Conservation (phyloP, 1,140 invertebrate genomes). For the Nylanderia fulva region DNA sequence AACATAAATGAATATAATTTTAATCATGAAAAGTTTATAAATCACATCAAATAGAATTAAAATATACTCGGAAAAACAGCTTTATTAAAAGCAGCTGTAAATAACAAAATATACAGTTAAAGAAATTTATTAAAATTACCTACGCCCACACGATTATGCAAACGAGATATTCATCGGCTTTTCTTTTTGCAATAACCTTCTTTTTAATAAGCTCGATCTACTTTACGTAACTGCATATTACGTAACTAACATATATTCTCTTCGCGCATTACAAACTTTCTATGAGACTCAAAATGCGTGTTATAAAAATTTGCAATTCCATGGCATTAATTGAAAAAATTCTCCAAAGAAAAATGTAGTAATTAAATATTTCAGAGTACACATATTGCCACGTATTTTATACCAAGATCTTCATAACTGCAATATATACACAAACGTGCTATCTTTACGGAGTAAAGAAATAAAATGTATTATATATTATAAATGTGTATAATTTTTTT, state of each 20-base stretch:
- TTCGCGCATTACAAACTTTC: slow-evolving; percentile 16
- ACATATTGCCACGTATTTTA: not conserved
- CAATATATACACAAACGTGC: not conserved
- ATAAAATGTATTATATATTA: not conserved
- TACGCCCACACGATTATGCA: not conserved
- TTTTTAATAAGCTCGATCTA: slow-evolving; percentile 32
- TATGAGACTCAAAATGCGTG: not conserved
- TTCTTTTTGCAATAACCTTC: not conserved
- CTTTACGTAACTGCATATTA: not conserved
- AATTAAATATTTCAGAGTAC: slow-evolving; percentile 53
- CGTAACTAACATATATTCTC: not conserved
- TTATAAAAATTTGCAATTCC: slow-evolving; percentile 34
- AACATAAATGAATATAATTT: slow-evolving; percentile 2
- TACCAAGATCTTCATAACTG: slow-evolving; percentile 14
- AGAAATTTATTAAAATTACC: slow-evolving; percentile 28
- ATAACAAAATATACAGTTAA: not conserved
- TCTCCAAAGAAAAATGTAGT: slow-evolving; percentile 3
- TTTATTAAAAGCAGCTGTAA: not conserved
- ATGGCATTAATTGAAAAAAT: slow-evolving; percentile 31
- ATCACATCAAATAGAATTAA: not conserved
- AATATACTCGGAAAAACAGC: not conserved
- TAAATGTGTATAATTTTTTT: no score
- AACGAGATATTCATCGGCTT: slow-evolving; percentile 30
- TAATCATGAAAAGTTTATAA: not conserved
- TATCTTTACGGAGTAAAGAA: not conserved